Base-by-base conservation (phyloP, 92 coral and sea anemone genomes). In the Scolanthus callimorphus region DNA sequence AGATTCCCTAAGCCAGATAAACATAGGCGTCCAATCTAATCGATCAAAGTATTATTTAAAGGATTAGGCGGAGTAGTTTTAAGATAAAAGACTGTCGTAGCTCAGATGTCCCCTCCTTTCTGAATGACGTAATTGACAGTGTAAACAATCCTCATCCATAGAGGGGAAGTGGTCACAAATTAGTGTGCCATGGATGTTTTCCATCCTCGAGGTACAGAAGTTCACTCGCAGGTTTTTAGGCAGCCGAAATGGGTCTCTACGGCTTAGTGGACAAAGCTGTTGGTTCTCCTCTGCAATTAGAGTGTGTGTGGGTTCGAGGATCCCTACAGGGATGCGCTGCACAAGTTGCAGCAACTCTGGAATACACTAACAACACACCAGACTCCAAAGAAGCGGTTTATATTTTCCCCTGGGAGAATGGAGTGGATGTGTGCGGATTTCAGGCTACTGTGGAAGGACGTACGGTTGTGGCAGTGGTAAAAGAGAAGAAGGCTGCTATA, bases 361-460 rank as follows among this genome's bases (percentile, higher is more conserved):
- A 66, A 39, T 91, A 91, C 89, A 68, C 51, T 38, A 91, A 91
- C 83, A 69, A 65, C 44, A 53, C 64, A 31, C 71, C 69, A 22
- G 78, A 71, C 45, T 96, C 96, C 26, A 71, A 87, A 15, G 97
- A 91, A 60, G 91, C 88, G 17, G 76, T 88, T 26, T 82, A 69
- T 45, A 69, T 82, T 48, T 80, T 83, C 25, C 94, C 94, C 51
- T 60, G 77, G 27, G 81, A 76, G 37, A 85, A 87, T 19, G 72
- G 79, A 27, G 81, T 81, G 20, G 89, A 89, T 13, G 92, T 89
- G 2, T 86, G 90, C 29, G 97, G 92, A 49, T 83, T 89, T 63
- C 82, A 84, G 75, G 97, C 97, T 0, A 63, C 77, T 11, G 67
- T 89, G 27, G 88, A 89, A 34, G 96, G 96, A 29, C 62, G 91